These are phyloP conservation scores for Drosophila sproati DNA, from an alignment of 1,140 invertebrate species.

Conservation along the genomic window DNA sequence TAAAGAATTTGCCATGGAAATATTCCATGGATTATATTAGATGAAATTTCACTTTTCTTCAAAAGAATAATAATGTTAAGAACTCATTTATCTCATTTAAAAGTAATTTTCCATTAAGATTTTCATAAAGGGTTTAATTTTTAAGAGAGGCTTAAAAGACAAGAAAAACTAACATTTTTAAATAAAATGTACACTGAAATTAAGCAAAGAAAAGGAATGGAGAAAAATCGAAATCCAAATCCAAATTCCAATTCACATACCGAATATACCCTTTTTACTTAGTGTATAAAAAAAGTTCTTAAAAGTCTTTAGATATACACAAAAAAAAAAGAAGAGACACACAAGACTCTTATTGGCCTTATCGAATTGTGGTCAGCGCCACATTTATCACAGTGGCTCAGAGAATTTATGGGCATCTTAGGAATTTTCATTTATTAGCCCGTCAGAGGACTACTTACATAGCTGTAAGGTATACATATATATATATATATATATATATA, in stretches of 20 bases:
- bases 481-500: constrained; percentile 1
- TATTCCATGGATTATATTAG: background rate
- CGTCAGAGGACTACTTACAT: background rate
- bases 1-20: background rate
- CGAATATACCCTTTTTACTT: background rate
- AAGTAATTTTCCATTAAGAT: too few species aligned
- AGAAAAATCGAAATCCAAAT: too few species aligned
- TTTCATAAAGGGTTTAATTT: too few species aligned
- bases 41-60: background rate
- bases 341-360: constrained; percentile 40
- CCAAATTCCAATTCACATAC: background rate
- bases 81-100: too few species aligned
- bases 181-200: too few species aligned
- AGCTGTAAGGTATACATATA: background rate
- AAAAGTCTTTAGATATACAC: constrained; percentile 5
- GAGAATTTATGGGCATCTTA: constrained; percentile 62
- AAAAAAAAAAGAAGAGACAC: background rate
- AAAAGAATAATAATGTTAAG: too few species aligned
- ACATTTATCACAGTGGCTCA: constrained; percentile 50
- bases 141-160: too few species aligned
- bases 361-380: constrained; percentile 55
- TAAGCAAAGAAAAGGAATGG: too few species aligned
- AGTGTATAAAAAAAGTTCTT: constrained; percentile 14
- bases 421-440: constrained; percentile 75
- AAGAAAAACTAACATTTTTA: too few species aligned